A percentile compares a stretch with the other conserved stretches of the same genome.
Evolutionary conservation across 2,113 vertebrate species (phyloP).

Genomic region (Pelecanoides urinatrix): DNA sequence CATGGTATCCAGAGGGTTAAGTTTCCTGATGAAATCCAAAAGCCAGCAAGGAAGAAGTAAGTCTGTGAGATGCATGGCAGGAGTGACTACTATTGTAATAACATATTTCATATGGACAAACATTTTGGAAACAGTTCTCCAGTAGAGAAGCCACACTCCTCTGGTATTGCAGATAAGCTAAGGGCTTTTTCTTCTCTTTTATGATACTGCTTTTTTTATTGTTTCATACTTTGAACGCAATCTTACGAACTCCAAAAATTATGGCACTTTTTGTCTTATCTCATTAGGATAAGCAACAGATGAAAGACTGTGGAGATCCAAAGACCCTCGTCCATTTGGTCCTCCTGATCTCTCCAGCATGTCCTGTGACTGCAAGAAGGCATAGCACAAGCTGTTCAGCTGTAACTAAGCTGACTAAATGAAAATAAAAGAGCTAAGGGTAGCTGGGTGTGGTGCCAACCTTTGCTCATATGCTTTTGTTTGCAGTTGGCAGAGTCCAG

Average conservation of each 20-base stretch:
- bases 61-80: not conserved
- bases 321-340: not conserved
- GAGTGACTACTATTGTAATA: not conserved
- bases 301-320: not conserved
- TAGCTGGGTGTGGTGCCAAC: not conserved
- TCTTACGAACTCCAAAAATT: not conserved
- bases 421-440: slow-evolving; percentile 18
- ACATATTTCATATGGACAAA: not conserved
- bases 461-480: slow-evolving; percentile 31
- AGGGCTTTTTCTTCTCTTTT: not conserved
- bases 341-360: not conserved
- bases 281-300: not conserved
- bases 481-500: slow-evolving; percentile 20
- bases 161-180: not conserved
- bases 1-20: not conserved
- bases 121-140: not conserved
- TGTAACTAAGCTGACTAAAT: slow-evolving; percentile 16
- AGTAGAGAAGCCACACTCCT: fast-evolving
- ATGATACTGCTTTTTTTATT: not conserved
- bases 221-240: not conserved
- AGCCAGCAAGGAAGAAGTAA: not conserved
- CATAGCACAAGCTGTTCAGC: not conserved
- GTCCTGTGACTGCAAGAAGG: not conserved
- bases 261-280: not conserved
- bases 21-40: not conserved